These are phyloP conservation scores for Sussaba pulchella DNA, from an alignment of 2,888 invertebrate species.

Conservation along the genomic window DNA sequence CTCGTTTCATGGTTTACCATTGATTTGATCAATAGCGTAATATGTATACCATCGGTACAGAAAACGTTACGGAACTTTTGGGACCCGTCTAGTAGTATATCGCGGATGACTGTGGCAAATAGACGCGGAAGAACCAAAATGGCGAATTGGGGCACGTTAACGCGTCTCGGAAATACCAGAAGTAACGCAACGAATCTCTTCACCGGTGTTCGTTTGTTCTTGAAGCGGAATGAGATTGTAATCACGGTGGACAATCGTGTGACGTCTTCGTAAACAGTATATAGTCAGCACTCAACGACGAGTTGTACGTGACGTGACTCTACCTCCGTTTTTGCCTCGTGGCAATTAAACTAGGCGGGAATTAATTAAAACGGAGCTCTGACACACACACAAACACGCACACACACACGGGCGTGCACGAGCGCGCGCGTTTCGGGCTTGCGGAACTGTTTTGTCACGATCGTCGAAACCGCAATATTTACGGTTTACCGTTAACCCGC, in stretches of 20 bases:
- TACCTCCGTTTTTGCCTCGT: background rate
- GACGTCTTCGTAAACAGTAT: conserved; percentile 38
- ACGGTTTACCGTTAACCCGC: background rate
- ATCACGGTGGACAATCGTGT: conserved; percentile 61
- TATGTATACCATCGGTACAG: too few relatives aligned
- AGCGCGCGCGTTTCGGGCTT: conserved; percentile 36
- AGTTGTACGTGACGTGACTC: conserved; percentile 18
- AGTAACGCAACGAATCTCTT: conserved; percentile 41
- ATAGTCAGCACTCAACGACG: conserved; percentile 23
- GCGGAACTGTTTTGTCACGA: conserved; percentile 51
- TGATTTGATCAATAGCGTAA: too few relatives aligned
- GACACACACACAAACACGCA: too few relatives aligned
- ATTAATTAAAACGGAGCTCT: conserved; percentile 58
- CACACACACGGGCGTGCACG: too few relatives aligned
- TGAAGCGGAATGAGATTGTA: conserved; percentile 59
- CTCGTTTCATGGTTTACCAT: too few relatives aligned
- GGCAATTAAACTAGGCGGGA: conserved; percentile 50
- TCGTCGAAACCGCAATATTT: conserved; percentile 23
- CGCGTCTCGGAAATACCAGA: conserved; percentile 36
- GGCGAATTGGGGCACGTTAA: conserved; percentile 11
- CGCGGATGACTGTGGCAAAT: background rate
- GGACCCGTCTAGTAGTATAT: too few relatives aligned
- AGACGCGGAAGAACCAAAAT: conserved; percentile 15
- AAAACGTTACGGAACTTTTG: too few relatives aligned
- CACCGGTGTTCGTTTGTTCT: conserved; percentile 33